Percentiles rank a stretch among this genome's conserved stretches.
These are phyloP conservation scores for Leptinotarsa juncta DNA, from an alignment of 2,888 invertebrate genomes.

Conservation along the genomic window DNA sequence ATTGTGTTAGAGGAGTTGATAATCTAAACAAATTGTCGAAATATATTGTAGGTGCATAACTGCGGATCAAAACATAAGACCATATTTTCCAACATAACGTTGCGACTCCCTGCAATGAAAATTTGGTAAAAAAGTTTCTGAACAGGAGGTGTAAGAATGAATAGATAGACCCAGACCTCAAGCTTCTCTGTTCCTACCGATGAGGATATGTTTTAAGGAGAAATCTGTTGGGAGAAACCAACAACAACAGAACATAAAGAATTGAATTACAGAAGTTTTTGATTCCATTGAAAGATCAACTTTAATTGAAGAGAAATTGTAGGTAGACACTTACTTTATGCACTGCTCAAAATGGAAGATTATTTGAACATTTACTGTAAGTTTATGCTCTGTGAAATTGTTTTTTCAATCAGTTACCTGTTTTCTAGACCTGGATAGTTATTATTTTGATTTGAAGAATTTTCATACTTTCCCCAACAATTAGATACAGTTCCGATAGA, in stretches of 20 bases:
- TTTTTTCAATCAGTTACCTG: too few relatives aligned
- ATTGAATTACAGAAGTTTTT: constrained; percentile 6
- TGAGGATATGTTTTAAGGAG: constrained; percentile 9
- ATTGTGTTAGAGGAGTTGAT: background rate
- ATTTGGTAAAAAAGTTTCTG: background rate
- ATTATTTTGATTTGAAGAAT: too few relatives aligned
- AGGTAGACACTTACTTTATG: too few relatives aligned
- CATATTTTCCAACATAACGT: background rate
- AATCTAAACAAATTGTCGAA: background rate
- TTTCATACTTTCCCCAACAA: too few relatives aligned
- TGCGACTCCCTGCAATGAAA: background rate
- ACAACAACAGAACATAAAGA: constrained; percentile 17
- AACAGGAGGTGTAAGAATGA: background rate
- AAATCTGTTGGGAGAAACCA: constrained; percentile 1
- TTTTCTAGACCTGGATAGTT: too few relatives aligned
- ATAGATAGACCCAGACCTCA: constrained; percentile 1
- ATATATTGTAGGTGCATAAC: background rate
- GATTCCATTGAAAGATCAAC: background rate
- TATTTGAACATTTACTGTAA: too few relatives aligned
- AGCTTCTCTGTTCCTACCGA: background rate
- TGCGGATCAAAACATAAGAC: background rate
- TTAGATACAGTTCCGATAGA: too few relatives aligned
- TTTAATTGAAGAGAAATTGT: too few relatives aligned
- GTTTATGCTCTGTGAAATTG: too few relatives aligned
- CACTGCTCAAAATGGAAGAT: too few relatives aligned